phyloP scores from a whole-genome alignment of 2,797 vertebrate genomes.

The Todus mexicanus region DNA sequence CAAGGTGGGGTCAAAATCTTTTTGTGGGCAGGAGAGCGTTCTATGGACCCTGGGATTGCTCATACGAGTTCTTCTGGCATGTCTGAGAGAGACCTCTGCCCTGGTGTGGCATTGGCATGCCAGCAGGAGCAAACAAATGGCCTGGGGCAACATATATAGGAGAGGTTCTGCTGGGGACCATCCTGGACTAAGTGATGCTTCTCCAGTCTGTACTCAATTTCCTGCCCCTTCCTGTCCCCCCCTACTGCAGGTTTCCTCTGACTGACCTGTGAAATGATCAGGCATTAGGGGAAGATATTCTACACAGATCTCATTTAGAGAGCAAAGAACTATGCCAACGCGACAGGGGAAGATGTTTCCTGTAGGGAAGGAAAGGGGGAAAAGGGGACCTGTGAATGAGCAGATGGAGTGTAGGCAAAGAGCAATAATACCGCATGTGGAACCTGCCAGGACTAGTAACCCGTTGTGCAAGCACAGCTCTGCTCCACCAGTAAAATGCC shows the following conservation, averaged over 20 bases:
- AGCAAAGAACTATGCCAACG: background rate
- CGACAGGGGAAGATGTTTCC: background rate
- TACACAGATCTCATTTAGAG: background rate
- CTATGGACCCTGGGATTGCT: background rate
- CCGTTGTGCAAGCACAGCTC: background rate
- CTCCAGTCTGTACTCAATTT: background rate
- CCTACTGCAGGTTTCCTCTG: background rate
- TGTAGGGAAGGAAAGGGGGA: background rate
- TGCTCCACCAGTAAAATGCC: background rate
- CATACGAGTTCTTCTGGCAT: rapidly evolving
- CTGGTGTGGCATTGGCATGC: rapidly evolving
- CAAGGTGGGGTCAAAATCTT: background rate
- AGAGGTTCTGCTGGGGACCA: background rate
- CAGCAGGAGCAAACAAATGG: background rate
- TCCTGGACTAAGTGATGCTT: background rate
- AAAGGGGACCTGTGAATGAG: background rate
- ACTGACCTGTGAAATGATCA: background rate
- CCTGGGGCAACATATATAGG: background rate
- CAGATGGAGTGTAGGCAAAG: background rate
- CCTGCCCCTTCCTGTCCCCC: background rate
- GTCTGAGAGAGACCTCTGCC: background rate
- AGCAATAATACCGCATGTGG: background rate
- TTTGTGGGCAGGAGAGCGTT: background rate
- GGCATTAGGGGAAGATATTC: background rate
- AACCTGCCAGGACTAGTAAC: rapidly evolving